Conservation (phyloP, 1,140 invertebrate genomes). For the Zophobas atratus region DNA sequence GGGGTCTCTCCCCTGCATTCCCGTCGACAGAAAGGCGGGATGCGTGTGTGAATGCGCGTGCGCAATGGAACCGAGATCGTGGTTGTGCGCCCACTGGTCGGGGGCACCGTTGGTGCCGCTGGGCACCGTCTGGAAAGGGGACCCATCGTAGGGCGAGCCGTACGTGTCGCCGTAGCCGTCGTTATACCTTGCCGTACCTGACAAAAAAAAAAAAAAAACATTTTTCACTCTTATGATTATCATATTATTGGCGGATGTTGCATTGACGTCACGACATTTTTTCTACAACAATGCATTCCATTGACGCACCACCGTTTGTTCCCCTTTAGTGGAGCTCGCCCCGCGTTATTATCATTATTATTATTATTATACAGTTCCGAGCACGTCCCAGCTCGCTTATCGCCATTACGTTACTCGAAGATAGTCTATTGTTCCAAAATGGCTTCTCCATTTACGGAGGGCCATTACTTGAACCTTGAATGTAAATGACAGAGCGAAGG, state of each 20-base stretch:
- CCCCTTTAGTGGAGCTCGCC: no score
- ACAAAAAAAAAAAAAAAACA: slow-evolving; percentile 54
- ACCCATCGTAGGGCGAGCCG: slow-evolving; percentile 78
- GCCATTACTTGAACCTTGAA: slow-evolving; percentile 31
- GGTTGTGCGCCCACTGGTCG: slow-evolving; percentile 69
- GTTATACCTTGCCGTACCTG: slow-evolving; percentile 74
- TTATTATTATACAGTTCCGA: slow-evolving; percentile 16
- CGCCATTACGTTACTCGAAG: slow-evolving; percentile 9
- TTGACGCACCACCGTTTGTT: no score
- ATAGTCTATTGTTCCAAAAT: slow-evolving; percentile 41
- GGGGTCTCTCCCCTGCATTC: slow-evolving; percentile 68
- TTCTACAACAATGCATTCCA: no score
- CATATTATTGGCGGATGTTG: no score
- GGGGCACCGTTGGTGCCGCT: slow-evolving; percentile 73
- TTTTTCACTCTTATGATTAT: background rate
- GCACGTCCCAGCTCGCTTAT: slow-evolving; percentile 16
- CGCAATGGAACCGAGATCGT: slow-evolving; percentile 62
- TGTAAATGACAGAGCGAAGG: slow-evolving; percentile 35
- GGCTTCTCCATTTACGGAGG: slow-evolving; percentile 34
- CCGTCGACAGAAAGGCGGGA: slow-evolving; percentile 74
- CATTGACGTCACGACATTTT: no score
- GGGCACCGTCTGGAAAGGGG: slow-evolving; percentile 88
- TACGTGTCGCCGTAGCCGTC: slow-evolving; percentile 77
- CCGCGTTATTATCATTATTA: slow-evolving; percentile 7
- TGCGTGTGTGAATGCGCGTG: slow-evolving; percentile 73